Evolutionary conservation across 2,797 vertebrate genomes (phyloP).

Genomic region (Falco peregrinus): DNA sequence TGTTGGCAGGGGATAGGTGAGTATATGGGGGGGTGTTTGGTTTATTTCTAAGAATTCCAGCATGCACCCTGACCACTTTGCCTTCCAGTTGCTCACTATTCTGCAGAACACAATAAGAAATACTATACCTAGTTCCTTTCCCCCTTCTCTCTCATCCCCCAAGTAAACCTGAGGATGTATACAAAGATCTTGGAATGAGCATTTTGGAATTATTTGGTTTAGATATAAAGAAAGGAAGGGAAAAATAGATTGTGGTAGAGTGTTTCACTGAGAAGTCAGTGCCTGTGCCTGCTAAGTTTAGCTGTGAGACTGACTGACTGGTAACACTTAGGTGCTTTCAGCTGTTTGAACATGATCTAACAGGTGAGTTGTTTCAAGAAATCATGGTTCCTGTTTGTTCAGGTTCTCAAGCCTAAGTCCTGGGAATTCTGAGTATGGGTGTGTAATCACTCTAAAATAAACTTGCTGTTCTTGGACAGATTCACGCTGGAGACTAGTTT

Average conservation of each 20-base stretch:
- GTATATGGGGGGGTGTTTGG: neutral
- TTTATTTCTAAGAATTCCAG: neutral
- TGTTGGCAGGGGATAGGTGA: neutral
- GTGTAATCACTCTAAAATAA: neutral
- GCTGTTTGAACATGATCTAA: neutral
- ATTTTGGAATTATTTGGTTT: neutral
- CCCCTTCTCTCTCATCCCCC: neutral
- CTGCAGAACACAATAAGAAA: neutral
- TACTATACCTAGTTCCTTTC: neutral
- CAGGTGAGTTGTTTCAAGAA: neutral
- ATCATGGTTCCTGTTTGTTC: neutral
- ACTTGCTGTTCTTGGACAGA: neutral
- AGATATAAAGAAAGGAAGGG: neutral
- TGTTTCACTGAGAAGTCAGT: neutral
- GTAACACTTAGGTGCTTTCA: neutral
- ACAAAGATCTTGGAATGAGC: neutral
- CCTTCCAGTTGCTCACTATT: neutral
- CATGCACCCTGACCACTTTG: neutral
- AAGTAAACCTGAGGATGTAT: neutral
- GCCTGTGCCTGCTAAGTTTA: neutral
- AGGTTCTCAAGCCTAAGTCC: neutral
- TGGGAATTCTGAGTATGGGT: neutral
- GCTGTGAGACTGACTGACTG: neutral
- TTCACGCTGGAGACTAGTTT: neutral
- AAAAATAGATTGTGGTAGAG: neutral